These are phyloP conservation scores for Helicoverpa zea DNA, from an alignment of 1,140 invertebrate species.

Conservation along the genomic window DNA sequence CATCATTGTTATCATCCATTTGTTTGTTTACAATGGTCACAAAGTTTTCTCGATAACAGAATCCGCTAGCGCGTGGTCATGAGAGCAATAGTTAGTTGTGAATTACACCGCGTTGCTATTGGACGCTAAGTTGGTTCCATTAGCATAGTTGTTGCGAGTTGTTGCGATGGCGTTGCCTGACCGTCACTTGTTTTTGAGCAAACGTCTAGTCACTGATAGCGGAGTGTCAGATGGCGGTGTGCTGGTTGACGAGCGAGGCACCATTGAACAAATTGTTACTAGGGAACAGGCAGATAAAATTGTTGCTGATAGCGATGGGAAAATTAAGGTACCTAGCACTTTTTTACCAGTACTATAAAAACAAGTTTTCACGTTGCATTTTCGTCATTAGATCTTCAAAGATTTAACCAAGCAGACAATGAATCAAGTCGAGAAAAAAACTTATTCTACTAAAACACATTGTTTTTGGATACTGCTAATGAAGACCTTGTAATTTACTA, in stretches of 20 bases:
- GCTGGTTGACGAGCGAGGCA: slow-evolving; percentile 73
- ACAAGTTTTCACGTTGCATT: background rate
- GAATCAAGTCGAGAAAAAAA: too few relatives aligned
- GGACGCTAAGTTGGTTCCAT: slow-evolving; percentile 57
- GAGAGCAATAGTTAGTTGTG: slow-evolving; percentile 52
- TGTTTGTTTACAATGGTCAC: slow-evolving; percentile 57
- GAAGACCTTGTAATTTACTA: too few relatives aligned
- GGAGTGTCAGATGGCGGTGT: slow-evolving; percentile 76
- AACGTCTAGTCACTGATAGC: slow-evolving; percentile 75
- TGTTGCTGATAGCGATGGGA: slow-evolving; percentile 77
- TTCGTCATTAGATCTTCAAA: background rate
- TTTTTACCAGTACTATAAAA: background rate
- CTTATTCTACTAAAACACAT: too few relatives aligned
- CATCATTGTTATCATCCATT: slow-evolving; percentile 48
- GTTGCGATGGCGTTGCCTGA: slow-evolving; percentile 63
- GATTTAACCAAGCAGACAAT: too few relatives aligned
- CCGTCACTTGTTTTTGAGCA: slow-evolving; percentile 78
- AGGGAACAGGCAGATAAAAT: slow-evolving; percentile 80
- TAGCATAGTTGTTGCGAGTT: slow-evolving; percentile 62
- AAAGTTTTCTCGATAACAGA: slow-evolving; percentile 51
- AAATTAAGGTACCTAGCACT: slow-evolving; percentile 73
- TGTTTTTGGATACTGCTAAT: too few relatives aligned
- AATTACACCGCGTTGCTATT: slow-evolving; percentile 30
- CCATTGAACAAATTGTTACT: slow-evolving; percentile 76
- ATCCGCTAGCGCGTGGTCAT: slow-evolving; percentile 29